A percentile compares a stretch with the other conserved stretches of the same genome.
Conservation (phyloP, 2,888 invertebrate genomes). For the Caenorhabditis becei region DNA sequence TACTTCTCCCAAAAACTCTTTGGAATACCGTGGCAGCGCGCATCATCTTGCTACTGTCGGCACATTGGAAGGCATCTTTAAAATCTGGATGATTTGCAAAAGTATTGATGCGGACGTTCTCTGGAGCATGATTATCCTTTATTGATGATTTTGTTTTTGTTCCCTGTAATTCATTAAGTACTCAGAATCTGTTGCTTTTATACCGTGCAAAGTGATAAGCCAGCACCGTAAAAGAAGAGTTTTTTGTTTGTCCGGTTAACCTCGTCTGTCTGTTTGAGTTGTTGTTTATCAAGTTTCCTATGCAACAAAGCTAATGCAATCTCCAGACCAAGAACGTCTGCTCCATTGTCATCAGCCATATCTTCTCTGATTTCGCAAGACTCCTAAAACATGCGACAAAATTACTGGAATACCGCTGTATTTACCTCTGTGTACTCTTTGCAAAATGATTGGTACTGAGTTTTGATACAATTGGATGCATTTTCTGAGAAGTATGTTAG, state of each 20-base stretch:
- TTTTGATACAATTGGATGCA: background rate
- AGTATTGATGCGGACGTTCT: slow-evolving; percentile 15
- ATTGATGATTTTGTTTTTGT: too few species aligned
- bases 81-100: slow-evolving; percentile 17
- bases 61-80: slow-evolving; percentile 23
- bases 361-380: background rate
- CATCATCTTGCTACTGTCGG: slow-evolving; percentile 15
- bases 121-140: background rate
- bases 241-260: background rate
- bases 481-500: background rate
- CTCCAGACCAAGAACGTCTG: slow-evolving; percentile 2
- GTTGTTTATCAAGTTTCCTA: background rate
- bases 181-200: background rate
- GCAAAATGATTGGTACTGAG: background rate
- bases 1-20: too few species aligned
- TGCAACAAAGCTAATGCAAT: background rate
- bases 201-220: background rate
- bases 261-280: background rate
- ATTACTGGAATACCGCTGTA: too few species aligned
- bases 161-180: background rate
- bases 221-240: background rate
- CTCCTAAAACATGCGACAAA: background rate
- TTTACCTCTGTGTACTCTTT: background rate
- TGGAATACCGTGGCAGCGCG: background rate
- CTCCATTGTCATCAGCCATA: slow-evolving; percentile 1